Percentiles rank a stretch among this genome's conserved stretches.
Evolutionary conservation across 2,797 vertebrate species (phyloP).

Genomic region (Anisognathus igniventris): DNA sequence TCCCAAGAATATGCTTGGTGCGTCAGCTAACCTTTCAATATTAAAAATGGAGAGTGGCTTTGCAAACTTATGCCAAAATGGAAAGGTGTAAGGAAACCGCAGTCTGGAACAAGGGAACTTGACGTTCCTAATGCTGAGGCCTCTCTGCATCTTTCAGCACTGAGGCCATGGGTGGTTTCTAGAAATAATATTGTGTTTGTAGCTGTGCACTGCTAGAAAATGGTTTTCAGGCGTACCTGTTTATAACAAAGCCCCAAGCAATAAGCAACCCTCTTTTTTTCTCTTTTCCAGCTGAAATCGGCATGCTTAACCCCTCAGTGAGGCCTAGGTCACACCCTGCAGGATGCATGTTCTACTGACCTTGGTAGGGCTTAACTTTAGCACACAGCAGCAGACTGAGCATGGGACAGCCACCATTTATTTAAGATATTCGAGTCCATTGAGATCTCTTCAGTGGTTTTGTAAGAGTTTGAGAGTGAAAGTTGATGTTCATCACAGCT

Average conservation of each 20-base stretch:
- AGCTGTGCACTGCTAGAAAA: conserved; percentile 8
- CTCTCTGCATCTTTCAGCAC: conserved; percentile 41
- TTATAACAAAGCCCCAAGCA: not conserved
- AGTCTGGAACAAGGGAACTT: conserved; percentile 44
- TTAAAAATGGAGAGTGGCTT: conserved; percentile 60
- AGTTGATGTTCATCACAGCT: not conserved
- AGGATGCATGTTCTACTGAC: not conserved
- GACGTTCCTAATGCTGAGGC: conserved; percentile 29
- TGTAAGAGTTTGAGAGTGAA: not conserved
- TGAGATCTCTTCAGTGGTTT: not conserved
- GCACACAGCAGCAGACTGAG: not conserved
- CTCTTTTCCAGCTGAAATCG: not conserved
- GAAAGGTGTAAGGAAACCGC: conserved; percentile 64
- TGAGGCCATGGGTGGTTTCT: conserved; percentile 60
- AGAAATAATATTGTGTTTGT: conserved; percentile 66
- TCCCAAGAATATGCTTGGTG: conserved; percentile 23
- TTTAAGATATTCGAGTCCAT: not conserved
- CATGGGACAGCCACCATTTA: not conserved
- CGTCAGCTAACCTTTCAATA: conserved; percentile 55
- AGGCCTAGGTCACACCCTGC: not conserved
- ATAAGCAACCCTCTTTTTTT: not conserved
- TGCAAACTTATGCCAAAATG: conserved; percentile 49
- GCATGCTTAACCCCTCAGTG: not conserved
- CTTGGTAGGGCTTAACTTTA: not conserved
- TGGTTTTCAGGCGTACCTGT: conserved; percentile 12